Base-by-base conservation (phyloP, 2,113 vertebrate genomes). In the Rutilus rutilus region DNA sequence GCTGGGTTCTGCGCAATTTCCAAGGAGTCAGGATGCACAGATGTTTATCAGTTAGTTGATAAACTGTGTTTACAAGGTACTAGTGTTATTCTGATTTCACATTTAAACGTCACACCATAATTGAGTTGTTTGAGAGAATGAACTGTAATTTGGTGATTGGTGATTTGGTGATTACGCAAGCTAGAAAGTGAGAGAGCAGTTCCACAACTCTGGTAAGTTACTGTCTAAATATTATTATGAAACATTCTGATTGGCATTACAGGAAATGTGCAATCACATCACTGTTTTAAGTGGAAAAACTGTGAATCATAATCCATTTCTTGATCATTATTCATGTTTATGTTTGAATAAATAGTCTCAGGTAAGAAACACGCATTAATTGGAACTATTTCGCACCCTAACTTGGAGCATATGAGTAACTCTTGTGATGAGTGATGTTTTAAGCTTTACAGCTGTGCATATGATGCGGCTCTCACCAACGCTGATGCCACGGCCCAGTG, bases 351-450 rank as follows among this genome's bases (percentile, higher is more conserved):
- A 59, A 33, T 23, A n/a, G 10, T 79, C 57, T 79, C 57, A 39
- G 78, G 36, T 80, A 25, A 45, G 36, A 45, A 80, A 19, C 33
- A 5, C 27, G 36, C n/a, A 42, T 64, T 62, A 19, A 64, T 45
- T 80, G 62, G 30, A 62, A n/a, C 3, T 50, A 76, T 30, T 76
- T 76, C 27, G 15, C 25, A 52, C n/a, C 50, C 21, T 33, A 57
- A 78, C 75, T 33, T 33, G 33, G 42, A 74, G 27, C 19, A 7
- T 78, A 6, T 77, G 74, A 77, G 54, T 57, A 57, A 57, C 19
- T 57, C 71, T 76, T 30, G 12, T 76, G n/a, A 76, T 52, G 73
- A 30, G n/a, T 21, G 59, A 80, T 45, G n/a, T 45, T 80, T 74
- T 80, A 45, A 15, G 36, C 45, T 52, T 33, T 54, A 33, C 80